Base-by-base conservation (phyloP, 2,113 vertebrate genomes). In the Bos indicus region DNA sequence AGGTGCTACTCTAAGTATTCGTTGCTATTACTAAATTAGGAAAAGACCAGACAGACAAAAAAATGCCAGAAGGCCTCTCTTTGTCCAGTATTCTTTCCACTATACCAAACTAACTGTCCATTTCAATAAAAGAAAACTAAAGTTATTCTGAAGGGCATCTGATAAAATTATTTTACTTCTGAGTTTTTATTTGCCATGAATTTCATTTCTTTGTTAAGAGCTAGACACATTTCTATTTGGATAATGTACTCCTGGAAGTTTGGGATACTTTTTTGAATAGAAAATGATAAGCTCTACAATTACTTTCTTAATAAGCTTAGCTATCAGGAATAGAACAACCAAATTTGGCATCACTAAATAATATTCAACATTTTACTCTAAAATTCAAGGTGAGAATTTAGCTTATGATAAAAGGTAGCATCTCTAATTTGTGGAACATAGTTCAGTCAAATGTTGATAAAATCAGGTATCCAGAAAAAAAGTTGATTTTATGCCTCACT, bases 111-210 rank as follows among this genome's bases (percentile, higher is more conserved):
- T 67, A 87, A 90, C 56, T 82, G 19, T 28, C 43, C 6, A 16
- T 57, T 95, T 78, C 46, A 83, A 92, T 56, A 96, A 93, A 93
- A 89, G 25, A 81, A 95, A 98, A 95, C 88, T 98, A 98, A 98
- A 93, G 98, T 98, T 97, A 98, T 98, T 98, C 97, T 98, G 95
- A 98, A 98, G 98, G 95, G 96, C 98, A 98, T 96, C 90, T 95
- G 97, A 96, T 94, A 97, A 97, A 60, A 95, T 92, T 51, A 97
- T 98, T 97, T 92, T 98, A 98, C 97, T 12, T 96, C 67, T 95
- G 94, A 92, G 64, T 89, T 97, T 97, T 96, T 96, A 92, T 97
- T 98, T 91, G 97, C 92, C 97, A 98, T 95, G 92, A 98, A 97
- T 95, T 90, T 77, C 25, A 54, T 85, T 98, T 36, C 97, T 97